Percentiles rank a stretch among this genome's conserved stretches.
Conservation (phyloP, 1,140 invertebrate genomes). For the Hylaeus volcanicus region DNA sequence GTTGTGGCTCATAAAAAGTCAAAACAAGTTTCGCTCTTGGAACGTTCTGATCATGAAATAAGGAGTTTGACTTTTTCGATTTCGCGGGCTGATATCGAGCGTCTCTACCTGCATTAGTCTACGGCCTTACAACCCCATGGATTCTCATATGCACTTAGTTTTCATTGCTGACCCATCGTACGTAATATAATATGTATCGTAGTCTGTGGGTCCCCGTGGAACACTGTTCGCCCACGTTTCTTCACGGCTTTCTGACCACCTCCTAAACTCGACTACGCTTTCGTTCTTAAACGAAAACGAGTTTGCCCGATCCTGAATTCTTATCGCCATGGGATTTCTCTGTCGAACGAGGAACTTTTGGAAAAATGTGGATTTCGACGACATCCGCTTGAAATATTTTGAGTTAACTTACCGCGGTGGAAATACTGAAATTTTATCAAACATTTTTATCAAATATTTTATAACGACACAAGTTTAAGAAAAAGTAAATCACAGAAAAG, state of each 20-base stretch:
- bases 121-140: slow-evolving; percentile 72
- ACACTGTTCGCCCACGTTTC: slow-evolving; percentile 62
- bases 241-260: slow-evolving; percentile 49
- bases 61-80: slow-evolving; percentile 49
- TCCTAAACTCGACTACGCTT: slow-evolving; percentile 55
- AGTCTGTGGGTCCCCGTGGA: slow-evolving; percentile 75
- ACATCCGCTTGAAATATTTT: background rate
- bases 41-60: slow-evolving; percentile 43
- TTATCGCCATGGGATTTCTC: slow-evolving; percentile 18
- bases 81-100: slow-evolving; percentile 37
- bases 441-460: background rate
- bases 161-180: slow-evolving; percentile 77
- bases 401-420: too few relatives aligned
- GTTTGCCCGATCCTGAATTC: slow-evolving; percentile 44
- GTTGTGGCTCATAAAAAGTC: slow-evolving; percentile 35
- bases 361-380: background rate
- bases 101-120: slow-evolving; percentile 16
- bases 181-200: slow-evolving; percentile 80
- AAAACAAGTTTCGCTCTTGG: slow-evolving; percentile 28
- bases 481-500: too few relatives aligned
- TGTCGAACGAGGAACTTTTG: background rate
- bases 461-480: background rate
- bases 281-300: slow-evolving; percentile 54
- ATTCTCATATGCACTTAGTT: slow-evolving; percentile 81
- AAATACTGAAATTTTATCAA: background rate